Evolutionary conservation across 23 tunicate species (phyloP).

Genomic region (Trididemnum clinides): DNA sequence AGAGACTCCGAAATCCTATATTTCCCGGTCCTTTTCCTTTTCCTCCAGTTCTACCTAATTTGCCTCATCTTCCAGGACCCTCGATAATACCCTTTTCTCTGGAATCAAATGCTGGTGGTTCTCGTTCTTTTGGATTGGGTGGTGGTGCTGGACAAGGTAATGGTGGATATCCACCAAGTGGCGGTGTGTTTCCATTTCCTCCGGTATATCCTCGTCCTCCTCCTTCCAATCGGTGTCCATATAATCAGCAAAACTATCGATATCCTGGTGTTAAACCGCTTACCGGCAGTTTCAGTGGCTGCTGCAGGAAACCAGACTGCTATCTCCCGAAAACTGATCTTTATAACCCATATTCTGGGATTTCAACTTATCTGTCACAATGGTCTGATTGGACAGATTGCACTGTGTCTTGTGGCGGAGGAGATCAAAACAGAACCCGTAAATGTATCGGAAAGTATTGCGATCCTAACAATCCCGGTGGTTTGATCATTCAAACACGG

Average conservation of each 20-base stretch:
- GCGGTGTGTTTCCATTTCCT: not conserved
- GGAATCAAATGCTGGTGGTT: too few species aligned
- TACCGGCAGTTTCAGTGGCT: constrained; percentile 72
- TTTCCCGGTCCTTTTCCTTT: too few species aligned
- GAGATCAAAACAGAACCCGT: constrained; percentile 16
- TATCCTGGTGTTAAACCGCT: constrained; percentile 47
- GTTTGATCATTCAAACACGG: constrained; percentile 14
- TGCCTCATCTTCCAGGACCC: too few species aligned
- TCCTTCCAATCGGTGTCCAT: constrained; percentile 46
- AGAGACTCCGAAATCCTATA: constrained; percentile 1
- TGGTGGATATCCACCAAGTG: not conserved
- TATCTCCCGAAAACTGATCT: constrained; percentile 44
- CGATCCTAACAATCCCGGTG: constrained; percentile 9
- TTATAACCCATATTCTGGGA: constrained; percentile 32
- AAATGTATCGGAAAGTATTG: constrained; percentile 26
- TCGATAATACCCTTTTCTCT: not conserved
- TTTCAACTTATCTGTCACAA: constrained; percentile 22
- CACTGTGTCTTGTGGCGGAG: constrained; percentile 26
- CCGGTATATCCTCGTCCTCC: not conserved
- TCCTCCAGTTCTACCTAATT: too few species aligned
- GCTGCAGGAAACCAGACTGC: constrained; percentile 74
- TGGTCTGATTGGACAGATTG: constrained; percentile 22
- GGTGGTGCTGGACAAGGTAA: not conserved
- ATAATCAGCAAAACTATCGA: not conserved
- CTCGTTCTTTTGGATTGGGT: not conserved